Percentiles rank a stretch among this genome's conserved stretches.
Evolutionary conservation across 2,797 vertebrate genomes (phyloP).

Genomic region (Limnodromus scolopaceus): DNA sequence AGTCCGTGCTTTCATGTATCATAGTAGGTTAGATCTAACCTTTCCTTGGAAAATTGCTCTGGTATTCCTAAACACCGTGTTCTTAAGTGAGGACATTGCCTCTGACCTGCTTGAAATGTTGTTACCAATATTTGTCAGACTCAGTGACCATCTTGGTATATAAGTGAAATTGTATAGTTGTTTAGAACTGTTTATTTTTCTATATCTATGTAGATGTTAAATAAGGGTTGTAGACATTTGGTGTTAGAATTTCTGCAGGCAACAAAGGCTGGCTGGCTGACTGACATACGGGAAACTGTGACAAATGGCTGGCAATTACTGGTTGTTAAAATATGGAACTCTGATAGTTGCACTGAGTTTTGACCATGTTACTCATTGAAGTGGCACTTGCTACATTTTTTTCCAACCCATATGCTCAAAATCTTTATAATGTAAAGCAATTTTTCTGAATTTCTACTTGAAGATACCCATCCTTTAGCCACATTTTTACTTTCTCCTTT

Average conservation of each 20-base stretch:
- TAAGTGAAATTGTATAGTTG: not conserved
- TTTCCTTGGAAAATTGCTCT: conserved; percentile 26
- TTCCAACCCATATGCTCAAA: not conserved
- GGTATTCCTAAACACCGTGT: not conserved
- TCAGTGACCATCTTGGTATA: not conserved
- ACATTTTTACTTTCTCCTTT: not conserved
- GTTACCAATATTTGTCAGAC: not conserved
- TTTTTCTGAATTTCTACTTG: not conserved
- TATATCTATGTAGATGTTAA: not conserved
- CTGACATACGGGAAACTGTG: not conserved
- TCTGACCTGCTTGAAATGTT: not conserved
- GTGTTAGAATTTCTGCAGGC: not conserved
- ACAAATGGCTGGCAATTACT: not conserved
- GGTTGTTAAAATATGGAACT: not conserved
- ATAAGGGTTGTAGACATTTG: not conserved
- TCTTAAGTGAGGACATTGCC: not conserved
- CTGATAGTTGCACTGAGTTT: not conserved
- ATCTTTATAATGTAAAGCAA: not conserved
- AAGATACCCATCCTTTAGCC: not conserved
- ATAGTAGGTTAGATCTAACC: not conserved
- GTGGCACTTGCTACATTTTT: not conserved
- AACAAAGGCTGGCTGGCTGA: not conserved
- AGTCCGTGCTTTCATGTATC: not conserved
- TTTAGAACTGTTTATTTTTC: not conserved
- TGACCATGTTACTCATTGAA: not conserved